Evolutionary conservation across 64 coral and sea anemone species (phyloP), one percentile per base, ranked within the genome.

Genomic region (Stichodactyla helianthus): DNA sequence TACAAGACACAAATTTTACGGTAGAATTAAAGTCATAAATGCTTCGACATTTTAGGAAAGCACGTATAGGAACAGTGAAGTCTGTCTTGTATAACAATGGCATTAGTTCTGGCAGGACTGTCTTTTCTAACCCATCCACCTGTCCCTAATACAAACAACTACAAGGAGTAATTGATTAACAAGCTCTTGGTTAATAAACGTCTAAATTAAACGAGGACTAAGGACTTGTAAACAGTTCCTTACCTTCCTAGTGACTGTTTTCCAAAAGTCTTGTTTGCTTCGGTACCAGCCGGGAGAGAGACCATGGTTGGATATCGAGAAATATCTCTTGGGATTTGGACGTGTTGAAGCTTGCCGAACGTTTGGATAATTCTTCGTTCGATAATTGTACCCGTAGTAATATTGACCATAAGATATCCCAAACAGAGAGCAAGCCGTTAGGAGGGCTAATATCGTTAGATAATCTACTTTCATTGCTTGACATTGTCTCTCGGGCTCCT

Each of bases 381-480:
- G 35, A 81, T 81, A 54, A 12, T 74, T 74, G 20, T 52, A 81
- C 5, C 78, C 15, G 20, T 51, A 81, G 52, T 81, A 81, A 51
- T 81, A 81, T 53, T 81, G 78, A 53, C 78, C 31, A 81, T 81
- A 50, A 81, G 50, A 52, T 54, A 20, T 52, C 17, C 78, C 35
- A 51, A 81, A 81, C 16, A 81, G 14, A 81, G 26, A 19, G 17
- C 15, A 81, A 20, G 18, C 78, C 52, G 78, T 81, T 54, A 81
- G 14, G 16, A 81, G 15, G 52, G 52, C 78, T 20, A 81, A 81
- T 54, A 16, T 51, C 12, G 20, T 22, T 7, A 52, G 16, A 81
- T 52, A 81, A 20, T 81, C 52, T 54, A 54, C 35, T 81, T 26
- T 35, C 83, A 84, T 84, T 62, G 14, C 55, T 55, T 51, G 83